Conservation (phyloP, 2,888 invertebrate genomes). For the Thymelicus lineola region DNA sequence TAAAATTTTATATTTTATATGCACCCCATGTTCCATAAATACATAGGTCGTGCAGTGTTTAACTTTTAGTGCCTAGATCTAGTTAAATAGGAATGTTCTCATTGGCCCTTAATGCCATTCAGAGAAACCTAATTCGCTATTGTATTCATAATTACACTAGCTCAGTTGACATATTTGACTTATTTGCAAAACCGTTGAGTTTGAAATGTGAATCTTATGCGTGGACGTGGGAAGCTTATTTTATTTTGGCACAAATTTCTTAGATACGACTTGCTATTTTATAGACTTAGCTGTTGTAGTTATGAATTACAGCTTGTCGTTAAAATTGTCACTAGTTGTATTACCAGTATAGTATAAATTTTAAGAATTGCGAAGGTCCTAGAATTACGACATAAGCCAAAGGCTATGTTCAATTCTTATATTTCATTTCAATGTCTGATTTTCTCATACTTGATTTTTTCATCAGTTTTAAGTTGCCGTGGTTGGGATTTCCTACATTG, state of each 20-base stretch:
- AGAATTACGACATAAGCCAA: neutral
- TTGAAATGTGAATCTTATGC: constrained; percentile 28
- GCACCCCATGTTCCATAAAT: neutral
- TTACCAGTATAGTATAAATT: constrained; percentile 48
- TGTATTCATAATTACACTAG: constrained; percentile 58
- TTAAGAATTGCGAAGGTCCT: constrained; percentile 37
- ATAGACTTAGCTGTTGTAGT: constrained; percentile 44
- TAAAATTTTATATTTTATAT: constrained; percentile 1
- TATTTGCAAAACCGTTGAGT: neutral
- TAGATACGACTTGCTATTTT: constrained; percentile 23
- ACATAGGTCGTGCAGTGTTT: constrained; percentile 6
- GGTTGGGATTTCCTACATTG: too few species aligned
- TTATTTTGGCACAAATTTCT: constrained; percentile 13
- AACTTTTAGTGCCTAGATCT: constrained; percentile 24
- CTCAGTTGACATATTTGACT: neutral
- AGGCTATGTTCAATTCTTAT: too few species aligned
- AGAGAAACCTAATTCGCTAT: constrained; percentile 50
- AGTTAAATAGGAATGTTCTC: constrained; percentile 43
- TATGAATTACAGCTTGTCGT: constrained; percentile 64
- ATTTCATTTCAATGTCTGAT: too few species aligned
- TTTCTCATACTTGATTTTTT: too few species aligned
- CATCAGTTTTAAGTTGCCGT: too few species aligned
- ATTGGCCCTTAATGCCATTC: constrained; percentile 48
- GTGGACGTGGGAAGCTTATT: constrained; percentile 11
- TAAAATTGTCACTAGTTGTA: constrained; percentile 50